phyloP scores from a whole-genome alignment of 2,113 vertebrate genomes.

The Aleadryas rufinucha region DNA sequence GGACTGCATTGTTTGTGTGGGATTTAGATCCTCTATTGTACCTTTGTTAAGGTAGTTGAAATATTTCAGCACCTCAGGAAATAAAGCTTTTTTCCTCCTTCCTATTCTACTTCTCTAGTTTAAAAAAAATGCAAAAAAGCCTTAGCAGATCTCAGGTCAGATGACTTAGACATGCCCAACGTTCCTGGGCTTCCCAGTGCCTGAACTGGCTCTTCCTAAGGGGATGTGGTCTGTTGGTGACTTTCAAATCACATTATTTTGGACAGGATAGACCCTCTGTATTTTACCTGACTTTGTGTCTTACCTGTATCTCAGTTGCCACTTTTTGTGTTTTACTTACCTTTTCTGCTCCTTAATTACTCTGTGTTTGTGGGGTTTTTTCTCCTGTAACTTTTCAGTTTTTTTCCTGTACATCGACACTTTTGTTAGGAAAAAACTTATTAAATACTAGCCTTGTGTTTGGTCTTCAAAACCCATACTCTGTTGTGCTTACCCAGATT shows the following conservation, averaged over 20 bases:
- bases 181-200: background rate
- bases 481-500: background rate
- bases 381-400: background rate
- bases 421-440: background rate
- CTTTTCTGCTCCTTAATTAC: background rate
- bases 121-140: background rate
- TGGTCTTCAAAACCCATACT: background rate
- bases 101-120: background rate
- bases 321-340: background rate
- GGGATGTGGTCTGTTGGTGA: background rate
- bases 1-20: background rate
- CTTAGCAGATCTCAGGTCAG: background rate
- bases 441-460: background rate
- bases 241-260: background rate
- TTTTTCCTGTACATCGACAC: background rate
- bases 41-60: background rate
- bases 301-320: background rate
- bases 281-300: background rate
- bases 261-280: background rate
- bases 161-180: background rate
- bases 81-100: background rate
- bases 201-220: background rate
- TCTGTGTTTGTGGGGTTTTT: background rate
- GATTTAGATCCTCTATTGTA: background rate
- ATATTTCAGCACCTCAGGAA: background rate